These are phyloP conservation scores for Poecilobothrus nobilitatus DNA, from an alignment of 2,888 invertebrate species.

Conservation along the genomic window DNA sequence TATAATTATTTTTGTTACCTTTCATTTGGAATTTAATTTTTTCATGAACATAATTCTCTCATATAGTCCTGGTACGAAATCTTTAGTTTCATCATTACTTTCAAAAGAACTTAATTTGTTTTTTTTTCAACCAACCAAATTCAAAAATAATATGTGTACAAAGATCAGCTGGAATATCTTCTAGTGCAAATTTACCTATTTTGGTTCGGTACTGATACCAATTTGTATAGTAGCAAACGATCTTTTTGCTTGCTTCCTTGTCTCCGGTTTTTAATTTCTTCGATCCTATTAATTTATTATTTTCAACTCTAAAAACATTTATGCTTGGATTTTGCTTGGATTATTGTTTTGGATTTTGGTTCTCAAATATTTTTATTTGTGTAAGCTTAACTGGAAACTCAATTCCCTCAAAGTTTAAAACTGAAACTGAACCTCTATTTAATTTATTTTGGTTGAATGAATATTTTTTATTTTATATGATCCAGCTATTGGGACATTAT, in stretches of 20 bases:
- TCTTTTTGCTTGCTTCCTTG: conserved; percentile 65
- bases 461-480: too few species aligned
- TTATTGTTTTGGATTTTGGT: too few species aligned
- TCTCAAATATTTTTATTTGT: too few species aligned
- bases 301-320: too few species aligned
- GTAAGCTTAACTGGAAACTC: too few species aligned
- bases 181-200: conserved; percentile 83
- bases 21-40: conserved; percentile 81
- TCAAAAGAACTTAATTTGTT: conserved; percentile 88
- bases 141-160: conserved; percentile 96
- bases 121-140: conserved; percentile 95
- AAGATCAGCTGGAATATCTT: conserved; percentile 86
- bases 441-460: too few species aligned
- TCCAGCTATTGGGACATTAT: too few species aligned
- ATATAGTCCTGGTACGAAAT: conserved; percentile 84
- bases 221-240: conserved; percentile 96
- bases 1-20: conserved; percentile 41
- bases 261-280: conserved; percentile 43
- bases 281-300: too few species aligned
- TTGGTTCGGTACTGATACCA: conserved; percentile 96
- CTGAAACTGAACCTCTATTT: too few species aligned
- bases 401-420: too few species aligned
- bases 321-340: too few species aligned
- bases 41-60: conserved; percentile 76
- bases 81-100: conserved; percentile 90